Evolutionary conservation across 2,797 vertebrate species (phyloP).

Genomic region (Chelonia mydas): DNA sequence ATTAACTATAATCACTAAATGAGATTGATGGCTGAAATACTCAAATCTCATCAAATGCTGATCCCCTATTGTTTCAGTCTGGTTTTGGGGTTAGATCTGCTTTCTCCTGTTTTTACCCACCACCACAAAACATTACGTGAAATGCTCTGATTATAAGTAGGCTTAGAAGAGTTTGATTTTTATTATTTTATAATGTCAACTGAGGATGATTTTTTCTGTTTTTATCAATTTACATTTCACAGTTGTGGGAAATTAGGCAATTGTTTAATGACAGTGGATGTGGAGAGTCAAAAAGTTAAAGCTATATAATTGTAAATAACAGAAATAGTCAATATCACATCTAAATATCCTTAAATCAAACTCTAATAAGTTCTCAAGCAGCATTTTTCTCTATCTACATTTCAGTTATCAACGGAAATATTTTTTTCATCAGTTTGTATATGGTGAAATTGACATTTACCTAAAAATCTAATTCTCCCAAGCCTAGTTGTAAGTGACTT

Average conservation of each 20-base stretch:
- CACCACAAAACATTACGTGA: not conserved
- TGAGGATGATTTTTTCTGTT: not conserved
- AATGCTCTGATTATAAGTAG: not conserved
- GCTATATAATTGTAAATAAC: not conserved
- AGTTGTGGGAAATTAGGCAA: not conserved
- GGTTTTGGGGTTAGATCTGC: accelerated
- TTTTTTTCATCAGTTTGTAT: not conserved
- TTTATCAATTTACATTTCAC: not conserved
- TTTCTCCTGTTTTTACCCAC: accelerated
- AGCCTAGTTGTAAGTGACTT: accelerated
- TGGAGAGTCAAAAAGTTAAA: not conserved
- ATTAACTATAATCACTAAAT: not conserved
- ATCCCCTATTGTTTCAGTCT: not conserved
- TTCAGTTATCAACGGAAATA: not conserved
- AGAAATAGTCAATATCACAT: not conserved
- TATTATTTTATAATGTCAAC: not conserved
- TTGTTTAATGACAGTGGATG: not conserved
- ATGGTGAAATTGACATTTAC: not conserved
- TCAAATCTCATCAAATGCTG: not conserved
- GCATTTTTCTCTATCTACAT: not conserved
- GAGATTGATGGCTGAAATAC: not conserved
- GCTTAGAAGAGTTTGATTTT: not conserved
- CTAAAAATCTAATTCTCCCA: not conserved
- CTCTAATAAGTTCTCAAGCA: not conserved
- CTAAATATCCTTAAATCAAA: not conserved